Base-by-base conservation (phyloP, 2,888 invertebrate species). In the Enchytraeus crypticus region DNA sequence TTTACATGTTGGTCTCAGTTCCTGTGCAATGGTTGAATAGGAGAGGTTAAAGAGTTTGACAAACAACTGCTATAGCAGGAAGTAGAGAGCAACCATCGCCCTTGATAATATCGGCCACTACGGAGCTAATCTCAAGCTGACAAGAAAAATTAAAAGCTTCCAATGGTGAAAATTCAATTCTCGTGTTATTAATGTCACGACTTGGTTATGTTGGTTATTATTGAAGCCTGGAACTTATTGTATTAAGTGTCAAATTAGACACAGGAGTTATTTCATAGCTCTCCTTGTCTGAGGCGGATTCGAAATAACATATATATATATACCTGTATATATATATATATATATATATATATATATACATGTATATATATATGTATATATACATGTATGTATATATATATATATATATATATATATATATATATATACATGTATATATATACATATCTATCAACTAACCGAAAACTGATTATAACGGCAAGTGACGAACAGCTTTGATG, bases 381-480 rank as follows among this genome's bases (percentile, higher is more conserved):
- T 46, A 26, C 23, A 56, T 56, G n/a, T 56, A 56, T 56, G 23
- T 46, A 56, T 46, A 23, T 46, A 46, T 46, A 27, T 27, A 56
- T 46, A 8, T 56, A 56, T 56, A 21, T 46, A 46, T 56, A 27
- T 1, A 46, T 29, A 38, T 18, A 29, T 46, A 38, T 57, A 21
- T 57, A 55, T 34, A 23, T n/a, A n/a, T 54, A 54, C 34, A 34
- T 2, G 18, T 54, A 34, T 54, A 54, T 34, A 27, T 53, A 8
- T 2, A 33, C 32, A 14, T 53, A n/a, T 3, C 8, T 3, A 11
- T 5, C 14, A n/a, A 18, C 53, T 18, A 27, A 14, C 1, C 23
- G 26, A 14, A 27, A 1, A 18, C 14, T 23, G 3, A 29, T 29
- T 26, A 14, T 29, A 49, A 14, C 18, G 29, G 14, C 3, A 27